Evolutionary conservation across 2,888 invertebrate species (phyloP).

Genomic region (Lamproptera curius): DNA sequence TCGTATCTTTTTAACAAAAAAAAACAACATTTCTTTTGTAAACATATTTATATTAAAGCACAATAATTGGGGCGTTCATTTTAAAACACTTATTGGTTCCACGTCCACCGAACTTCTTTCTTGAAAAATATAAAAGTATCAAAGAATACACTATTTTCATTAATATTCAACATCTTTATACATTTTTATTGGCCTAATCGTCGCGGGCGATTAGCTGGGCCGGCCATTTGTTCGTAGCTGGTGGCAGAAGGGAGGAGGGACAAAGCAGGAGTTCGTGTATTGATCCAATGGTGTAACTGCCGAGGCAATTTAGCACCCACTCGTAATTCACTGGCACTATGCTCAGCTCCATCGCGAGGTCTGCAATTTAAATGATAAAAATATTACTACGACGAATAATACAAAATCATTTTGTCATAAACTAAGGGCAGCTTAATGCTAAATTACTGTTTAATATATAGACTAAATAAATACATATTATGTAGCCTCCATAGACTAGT

Average conservation of each 20-base stretch:
- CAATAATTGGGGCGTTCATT: too few relatives aligned
- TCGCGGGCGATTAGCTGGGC: slow-evolving; percentile 40
- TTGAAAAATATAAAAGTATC: too few relatives aligned
- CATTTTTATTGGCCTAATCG: too few relatives aligned
- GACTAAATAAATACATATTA: background rate
- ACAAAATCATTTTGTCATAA: background rate
- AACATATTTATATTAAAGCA: too few relatives aligned
- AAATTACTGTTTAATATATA: background rate
- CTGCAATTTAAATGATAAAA: slow-evolving; percentile 39
- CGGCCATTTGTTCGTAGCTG: slow-evolving; percentile 46
- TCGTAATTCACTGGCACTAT: slow-evolving; percentile 69
- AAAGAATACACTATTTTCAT: too few relatives aligned
- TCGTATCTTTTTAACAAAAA: too few relatives aligned
- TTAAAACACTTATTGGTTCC: too few relatives aligned
- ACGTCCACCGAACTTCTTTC: too few relatives aligned
- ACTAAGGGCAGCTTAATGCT: background rate
- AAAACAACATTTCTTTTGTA: too few relatives aligned
- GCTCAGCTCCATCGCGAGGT: slow-evolving; percentile 52
- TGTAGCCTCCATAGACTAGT: too few relatives aligned
- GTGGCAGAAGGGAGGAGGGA: slow-evolving; percentile 40
- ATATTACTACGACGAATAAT: background rate
- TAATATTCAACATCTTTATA: too few relatives aligned
- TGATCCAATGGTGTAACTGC: slow-evolving; percentile 49
- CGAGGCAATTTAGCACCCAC: slow-evolving; percentile 70
- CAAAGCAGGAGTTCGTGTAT: slow-evolving; percentile 56